Evolutionary conservation across 2,797 vertebrate genomes (phyloP).

Genomic region (Enteromius radiatus): DNA sequence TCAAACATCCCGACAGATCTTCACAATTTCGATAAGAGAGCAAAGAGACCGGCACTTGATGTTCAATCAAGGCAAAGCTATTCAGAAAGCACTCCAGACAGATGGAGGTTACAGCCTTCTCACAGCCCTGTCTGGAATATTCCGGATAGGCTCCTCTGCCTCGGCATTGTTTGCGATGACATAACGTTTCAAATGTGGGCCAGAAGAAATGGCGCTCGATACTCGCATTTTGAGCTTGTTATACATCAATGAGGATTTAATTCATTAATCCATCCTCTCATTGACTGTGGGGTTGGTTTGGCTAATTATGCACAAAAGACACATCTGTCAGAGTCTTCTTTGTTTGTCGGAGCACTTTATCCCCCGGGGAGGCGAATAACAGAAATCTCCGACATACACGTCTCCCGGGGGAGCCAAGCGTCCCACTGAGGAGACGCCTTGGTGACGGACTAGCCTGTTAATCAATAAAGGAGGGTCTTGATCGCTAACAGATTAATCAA

Average conservation of each 20-base stretch:
- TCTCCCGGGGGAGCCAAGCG: constrained; percentile 54
- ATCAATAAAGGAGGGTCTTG: constrained; percentile 71
- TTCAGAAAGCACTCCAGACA: constrained; percentile 49
- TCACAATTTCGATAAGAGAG: constrained; percentile 49
- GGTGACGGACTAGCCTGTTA: constrained; percentile 68
- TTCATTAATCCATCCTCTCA: constrained; percentile 67
- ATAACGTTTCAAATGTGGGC: constrained; percentile 50
- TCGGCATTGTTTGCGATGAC: constrained; percentile 27
- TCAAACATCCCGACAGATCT: constrained; percentile 48
- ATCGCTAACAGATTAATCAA: constrained; percentile 70
- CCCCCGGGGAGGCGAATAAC: constrained; percentile 61
- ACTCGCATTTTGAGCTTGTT: constrained; percentile 62
- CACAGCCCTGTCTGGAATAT: constrained; percentile 43
- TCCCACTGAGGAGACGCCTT: constrained; percentile 52
- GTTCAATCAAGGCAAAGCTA: constrained; percentile 49
- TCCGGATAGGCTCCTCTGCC: constrained; percentile 35
- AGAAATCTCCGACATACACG: constrained; percentile 50
- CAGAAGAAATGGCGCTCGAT: constrained; percentile 51
- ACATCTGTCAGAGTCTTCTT: constrained; percentile 72
- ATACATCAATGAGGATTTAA: constrained; percentile 70
- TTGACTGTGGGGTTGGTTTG: constrained; percentile 71
- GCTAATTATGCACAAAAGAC: constrained; percentile 73
- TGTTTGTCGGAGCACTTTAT: constrained; percentile 67
- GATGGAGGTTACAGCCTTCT: constrained; percentile 45
- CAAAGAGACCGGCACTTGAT: constrained; percentile 39